Percentiles rank a stretch among this genome's conserved stretches.
phyloP scores from a whole-genome alignment of 2,888 invertebrate species.

The Lithosia quadra region DNA sequence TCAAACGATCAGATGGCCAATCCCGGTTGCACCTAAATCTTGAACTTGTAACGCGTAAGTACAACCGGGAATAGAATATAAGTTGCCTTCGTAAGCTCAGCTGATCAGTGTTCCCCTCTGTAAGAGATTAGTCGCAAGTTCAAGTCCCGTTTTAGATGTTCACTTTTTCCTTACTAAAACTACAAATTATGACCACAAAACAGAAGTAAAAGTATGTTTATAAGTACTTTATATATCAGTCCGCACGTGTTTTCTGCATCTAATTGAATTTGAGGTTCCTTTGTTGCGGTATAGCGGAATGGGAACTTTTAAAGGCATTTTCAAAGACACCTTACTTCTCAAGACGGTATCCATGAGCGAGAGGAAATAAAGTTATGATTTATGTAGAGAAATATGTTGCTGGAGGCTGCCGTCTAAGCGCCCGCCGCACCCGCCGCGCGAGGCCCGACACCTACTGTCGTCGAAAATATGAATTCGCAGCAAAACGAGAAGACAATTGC shows the following conservation, averaged over 20 bases:
- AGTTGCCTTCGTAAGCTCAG: too few relatives aligned
- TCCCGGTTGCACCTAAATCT: not conserved
- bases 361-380: constrained; percentile 87
- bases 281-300: constrained; percentile 76
- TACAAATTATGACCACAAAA: not conserved
- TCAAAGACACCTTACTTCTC: constrained; percentile 79
- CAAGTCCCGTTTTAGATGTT: too few relatives aligned
- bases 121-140: too few relatives aligned
- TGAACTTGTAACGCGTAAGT: not conserved
- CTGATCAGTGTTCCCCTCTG: too few relatives aligned
- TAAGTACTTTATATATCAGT: constrained; percentile 62
- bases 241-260: constrained; percentile 66
- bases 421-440: constrained; percentile 34
- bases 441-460: constrained; percentile 66
- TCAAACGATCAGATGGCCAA: not conserved
- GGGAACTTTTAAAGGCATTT: constrained; percentile 81
- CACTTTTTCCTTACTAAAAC: too few relatives aligned
- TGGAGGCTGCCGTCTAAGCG: constrained; percentile 67
- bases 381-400: constrained; percentile 84
- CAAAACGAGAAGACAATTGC: constrained; percentile 69
- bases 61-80: too few relatives aligned
- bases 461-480: constrained; percentile 72
- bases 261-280: constrained; percentile 82
- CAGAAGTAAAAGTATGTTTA: not conserved
- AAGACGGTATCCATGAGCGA: constrained; percentile 70